Base-by-base conservation (phyloP, 1,140 invertebrate genomes). In the Venustaconcha ellipsiformis region DNA sequence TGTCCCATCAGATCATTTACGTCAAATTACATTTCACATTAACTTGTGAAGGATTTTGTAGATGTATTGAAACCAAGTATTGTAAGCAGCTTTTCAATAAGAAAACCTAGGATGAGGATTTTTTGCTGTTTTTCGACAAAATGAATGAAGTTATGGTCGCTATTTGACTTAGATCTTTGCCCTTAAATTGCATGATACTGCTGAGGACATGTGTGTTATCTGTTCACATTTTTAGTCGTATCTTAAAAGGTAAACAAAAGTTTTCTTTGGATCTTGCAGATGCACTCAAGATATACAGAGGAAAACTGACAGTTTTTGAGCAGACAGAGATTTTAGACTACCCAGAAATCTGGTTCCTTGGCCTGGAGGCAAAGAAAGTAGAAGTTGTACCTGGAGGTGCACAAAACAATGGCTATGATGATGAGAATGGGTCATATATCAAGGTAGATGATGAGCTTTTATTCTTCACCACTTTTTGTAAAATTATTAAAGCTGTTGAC, bases 381-480 rank as follows among this genome's bases (percentile, higher is more conserved):
- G 87, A 88, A 72, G 85, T 79, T 64, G 79, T 84, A 23, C 80
- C 84, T 14, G 87, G 85, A n/a, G 80, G 82, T 67, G 82, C 85
- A 64, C 82, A 84, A 56, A 88, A 88, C 67, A 87, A 87, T 80
- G 87, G 88, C 17, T 90, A 89, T 74, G 89, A 90, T 79, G 89
- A 90, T 78, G 88, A 90, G 65, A 89, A 86, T 82, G 88, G 89
- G 15, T 86, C 88, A 20, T 90, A 90, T 78, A 84, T 89, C 20
- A 90, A 89, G 87, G 88, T 88, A 80, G 30, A 73, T 15, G 37
- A n/a, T 55, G 30, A 8, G 37, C 26, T 48, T 48, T 48, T 48
- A 48, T 48, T 48, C 37, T 48, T 11, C 1, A 48, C 37, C 37
- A 48, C 37, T 48, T 48, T 48, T 48, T 48, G 37, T 48, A 48